Evolutionary conservation across 2,888 invertebrate species (phyloP).

Genomic region (Diarsia mendica): DNA sequence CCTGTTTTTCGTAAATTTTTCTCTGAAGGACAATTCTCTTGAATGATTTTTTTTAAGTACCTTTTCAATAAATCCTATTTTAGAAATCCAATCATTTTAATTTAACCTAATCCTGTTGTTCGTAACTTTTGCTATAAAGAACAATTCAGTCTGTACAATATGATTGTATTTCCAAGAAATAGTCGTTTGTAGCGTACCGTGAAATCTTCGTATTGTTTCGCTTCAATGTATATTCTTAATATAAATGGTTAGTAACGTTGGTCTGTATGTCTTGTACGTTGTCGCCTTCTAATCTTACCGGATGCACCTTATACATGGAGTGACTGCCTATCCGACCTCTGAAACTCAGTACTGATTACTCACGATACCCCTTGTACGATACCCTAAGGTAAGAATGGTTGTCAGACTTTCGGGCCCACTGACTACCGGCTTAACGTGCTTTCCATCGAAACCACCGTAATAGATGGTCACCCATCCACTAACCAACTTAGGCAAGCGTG

Average conservation of each 20-base stretch:
- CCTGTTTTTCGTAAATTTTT: too few species aligned
- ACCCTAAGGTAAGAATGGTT: neutral
- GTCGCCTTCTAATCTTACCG: neutral
- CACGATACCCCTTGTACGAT: too few species aligned
- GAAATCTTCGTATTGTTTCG: neutral
- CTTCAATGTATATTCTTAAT: neutral
- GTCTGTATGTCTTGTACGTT: neutral
- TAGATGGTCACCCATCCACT: neutral
- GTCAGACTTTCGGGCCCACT: neutral
- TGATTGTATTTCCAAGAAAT: conserved; percentile 1
- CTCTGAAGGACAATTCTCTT: too few species aligned
- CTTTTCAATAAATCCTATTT: conserved; percentile 12
- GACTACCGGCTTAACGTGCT: too few species aligned
- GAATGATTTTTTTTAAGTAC: neutral
- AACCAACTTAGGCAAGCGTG: neutral
- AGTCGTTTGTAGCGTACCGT: neutral
- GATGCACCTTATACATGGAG: neutral
- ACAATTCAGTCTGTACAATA: neutral
- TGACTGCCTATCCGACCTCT: too few species aligned
- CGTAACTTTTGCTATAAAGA: neutral
- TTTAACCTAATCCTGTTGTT: neutral
- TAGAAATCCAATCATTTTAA: conserved; percentile 10
- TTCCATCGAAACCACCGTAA: too few species aligned
- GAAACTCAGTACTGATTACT: too few species aligned
- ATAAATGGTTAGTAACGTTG: neutral